These are phyloP conservation scores for Rhagonycha fulva DNA, from an alignment of 2,888 invertebrate species.

Conservation along the genomic window DNA sequence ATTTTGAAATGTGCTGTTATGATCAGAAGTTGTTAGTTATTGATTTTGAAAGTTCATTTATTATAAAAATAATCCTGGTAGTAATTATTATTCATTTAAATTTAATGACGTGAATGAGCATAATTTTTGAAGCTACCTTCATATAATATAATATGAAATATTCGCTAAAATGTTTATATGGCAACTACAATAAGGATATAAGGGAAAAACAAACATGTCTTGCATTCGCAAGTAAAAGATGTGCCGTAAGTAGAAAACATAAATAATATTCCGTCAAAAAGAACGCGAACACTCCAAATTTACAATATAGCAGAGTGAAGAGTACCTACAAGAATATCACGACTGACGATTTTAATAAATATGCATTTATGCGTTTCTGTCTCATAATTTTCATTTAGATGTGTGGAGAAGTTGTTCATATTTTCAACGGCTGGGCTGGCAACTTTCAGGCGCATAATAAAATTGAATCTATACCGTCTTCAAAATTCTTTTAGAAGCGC, in stretches of 20 bases:
- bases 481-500: slow-evolving; percentile 7
- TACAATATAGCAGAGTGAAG: slow-evolving; percentile 17
- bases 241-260: slow-evolving; percentile 15
- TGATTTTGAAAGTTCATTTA: neutral
- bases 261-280: slow-evolving; percentile 19
- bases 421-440: slow-evolving; percentile 25
- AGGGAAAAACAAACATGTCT: slow-evolving; percentile 13
- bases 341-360: slow-evolving; percentile 33
- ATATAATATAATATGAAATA: neutral
- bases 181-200: neutral
- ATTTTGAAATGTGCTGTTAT: no score
- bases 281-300: slow-evolving; percentile 17
- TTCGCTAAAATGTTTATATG: neutral
- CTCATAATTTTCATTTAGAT: slow-evolving; percentile 34
- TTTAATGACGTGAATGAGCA: neutral
- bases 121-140: neutral
- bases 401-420: slow-evolving; percentile 23
- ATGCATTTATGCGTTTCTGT: slow-evolving; percentile 36
- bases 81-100: neutral
- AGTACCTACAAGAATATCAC: slow-evolving; percentile 5
- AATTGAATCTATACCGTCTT: slow-evolving; percentile 32
- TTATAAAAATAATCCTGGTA: neutral
- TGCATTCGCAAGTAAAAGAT: slow-evolving; percentile 17
- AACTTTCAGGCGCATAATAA: slow-evolving; percentile 28
- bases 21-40: neutral